Evolutionary conservation across 2,797 vertebrate species (phyloP), one percentile per base, ranked within the genome.

Genomic region (Ispidina picta): DNA sequence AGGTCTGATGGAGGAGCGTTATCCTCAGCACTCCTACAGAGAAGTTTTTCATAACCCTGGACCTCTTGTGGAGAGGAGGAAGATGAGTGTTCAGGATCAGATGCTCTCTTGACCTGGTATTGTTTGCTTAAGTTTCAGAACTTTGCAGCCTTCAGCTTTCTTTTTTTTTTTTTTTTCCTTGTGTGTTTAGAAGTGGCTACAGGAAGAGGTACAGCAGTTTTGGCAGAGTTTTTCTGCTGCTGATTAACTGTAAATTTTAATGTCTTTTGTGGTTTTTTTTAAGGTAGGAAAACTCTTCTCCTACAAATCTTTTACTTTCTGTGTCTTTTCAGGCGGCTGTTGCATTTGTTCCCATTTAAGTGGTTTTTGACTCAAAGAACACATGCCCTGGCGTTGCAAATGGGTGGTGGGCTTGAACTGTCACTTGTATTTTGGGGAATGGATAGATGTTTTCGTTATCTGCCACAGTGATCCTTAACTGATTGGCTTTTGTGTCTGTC

Each of bases 51-150:
- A 78, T 91, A 93, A 82, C 56, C 33, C 23, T 23, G 46, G 66
- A 81, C 25, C n/a, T 63, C 55, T 90, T 1, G 3, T 44, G 51
- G 54, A 88, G 75, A 68, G 25, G n/a, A 71, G 58, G 44, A 65
- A 76, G n/a, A 70, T 19, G 12, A 82, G 51, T 46, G 49, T 64
- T 92, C 72, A 73, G 65, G 62, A 52, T 90, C 6, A 0, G 74
- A 66, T 90, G 58, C 12, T 90, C 18, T 68, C 31, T 69, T 87
- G 81, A 74, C 52, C 56, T 3, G 3, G 39, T 71, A 37, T 82
- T 94, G 72, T 89, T 94, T 83, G 48, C 59, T 87, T 49, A 75
- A 49, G 52, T 90, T 94, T 81, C 59, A 71, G 92, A 91, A 90
- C n/a, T 86, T 90, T 85, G 60, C 78, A 86, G 68, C 43, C 55